Conservation (phyloP, 2,797 vertebrate genomes). For the Coluber constrictor region DNA sequence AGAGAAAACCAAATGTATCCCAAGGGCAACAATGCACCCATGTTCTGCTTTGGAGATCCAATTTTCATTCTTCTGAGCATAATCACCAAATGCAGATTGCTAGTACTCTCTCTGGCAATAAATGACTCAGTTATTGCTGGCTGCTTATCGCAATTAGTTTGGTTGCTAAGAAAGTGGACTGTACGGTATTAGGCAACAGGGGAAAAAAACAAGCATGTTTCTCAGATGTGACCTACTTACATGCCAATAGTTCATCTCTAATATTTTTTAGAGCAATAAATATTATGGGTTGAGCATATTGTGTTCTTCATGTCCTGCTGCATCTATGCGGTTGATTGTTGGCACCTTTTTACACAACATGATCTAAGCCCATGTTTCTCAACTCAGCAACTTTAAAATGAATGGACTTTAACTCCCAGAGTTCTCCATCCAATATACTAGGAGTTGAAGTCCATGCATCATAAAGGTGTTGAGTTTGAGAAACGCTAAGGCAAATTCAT, state of each 20-base stretch:
- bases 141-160: slow-evolving; percentile 49
- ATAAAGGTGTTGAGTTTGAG: neutral
- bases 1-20: neutral
- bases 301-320: slow-evolving; percentile 8
- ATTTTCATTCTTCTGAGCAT: neutral
- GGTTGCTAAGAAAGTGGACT: slow-evolving; percentile 44
- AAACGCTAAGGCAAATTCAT: neutral
- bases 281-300: slow-evolving; percentile 50
- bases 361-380: slow-evolving; percentile 4
- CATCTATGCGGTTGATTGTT: slow-evolving; percentile 30
- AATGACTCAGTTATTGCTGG: slow-evolving; percentile 43
- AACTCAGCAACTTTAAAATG: neutral
- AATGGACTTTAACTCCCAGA: neutral
- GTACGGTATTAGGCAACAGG: slow-evolving; percentile 24
- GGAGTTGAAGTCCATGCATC: neutral
- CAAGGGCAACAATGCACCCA: neutral
- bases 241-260: slow-evolving; percentile 49
- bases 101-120: neutral
- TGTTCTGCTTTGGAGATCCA: neutral
- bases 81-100: neutral
- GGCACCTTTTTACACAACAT: neutral
- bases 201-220: slow-evolving; percentile 49
- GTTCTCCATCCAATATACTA: neutral
- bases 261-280: slow-evolving; percentile 30
- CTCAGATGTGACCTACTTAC: slow-evolving; percentile 49